Evolutionary conservation across 2,797 vertebrate genomes (phyloP), one percentile per base, ranked within the genome.

Genomic region (Gobionotothen gibberifrons): DNA sequence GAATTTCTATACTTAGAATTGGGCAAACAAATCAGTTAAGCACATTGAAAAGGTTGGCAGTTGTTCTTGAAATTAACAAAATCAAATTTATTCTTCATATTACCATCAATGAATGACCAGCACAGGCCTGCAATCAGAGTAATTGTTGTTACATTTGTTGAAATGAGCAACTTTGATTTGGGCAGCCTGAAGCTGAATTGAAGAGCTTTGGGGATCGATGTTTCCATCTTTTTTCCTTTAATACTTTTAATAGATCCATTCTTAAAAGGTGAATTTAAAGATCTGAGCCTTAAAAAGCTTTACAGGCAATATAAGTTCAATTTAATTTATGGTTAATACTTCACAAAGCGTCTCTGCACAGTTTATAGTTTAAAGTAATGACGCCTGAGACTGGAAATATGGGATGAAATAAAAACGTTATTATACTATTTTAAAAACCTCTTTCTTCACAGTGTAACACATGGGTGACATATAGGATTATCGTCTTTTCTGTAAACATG

Each of bases 111-210:
- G 29, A 74, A 85, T 58, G 66, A 74, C 60, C 36, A 53, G 51
- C 15, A 2, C 54, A 44, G 44, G 36, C 17, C 47, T 66, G 59
- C 74, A 78, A 76, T 79, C 72, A 65, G 78, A 26, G 32, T 36
- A 36, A 36, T 36, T 36, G 32, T 36, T 36, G 7, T 36, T 36
- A 9, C 32, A 36, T 1, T 36, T 36, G 53, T n/a, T 43, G 39
- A 66, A 80, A 84, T 85, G 76, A 81, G 47, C 51, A 48, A n/a
- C 61, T 65, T 78, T 73, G 52, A 83, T 83, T 76, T 62, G 17
- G 29, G 49, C 6, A 0, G 47, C 29, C 48, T 72, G 52, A 39
- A 72, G 44, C 19, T 17, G 67, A 66, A 70, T n/a, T 3, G 1
- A 59, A 29, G 21, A n/a, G 39, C 58, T 71, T 69, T 59, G 8